phyloP scores from a whole-genome alignment of 2,113 vertebrate genomes.

The Corythaeola cristata region DNA sequence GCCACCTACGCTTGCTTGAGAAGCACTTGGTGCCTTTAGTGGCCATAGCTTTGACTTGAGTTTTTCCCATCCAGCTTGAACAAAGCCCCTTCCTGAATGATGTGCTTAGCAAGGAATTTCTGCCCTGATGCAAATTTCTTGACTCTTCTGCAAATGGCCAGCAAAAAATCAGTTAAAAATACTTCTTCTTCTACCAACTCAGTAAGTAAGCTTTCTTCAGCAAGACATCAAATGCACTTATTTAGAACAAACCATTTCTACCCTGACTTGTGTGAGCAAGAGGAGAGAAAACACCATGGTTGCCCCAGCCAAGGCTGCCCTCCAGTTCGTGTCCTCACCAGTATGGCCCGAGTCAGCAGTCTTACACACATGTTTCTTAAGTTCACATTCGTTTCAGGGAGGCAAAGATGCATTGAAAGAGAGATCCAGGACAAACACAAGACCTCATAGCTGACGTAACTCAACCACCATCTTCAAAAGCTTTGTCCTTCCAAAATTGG shows the following conservation, averaged over 20 bases:
- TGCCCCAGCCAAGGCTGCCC: neutral
- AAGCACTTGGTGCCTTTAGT: neutral
- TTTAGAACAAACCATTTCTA: neutral
- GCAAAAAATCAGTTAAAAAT: neutral
- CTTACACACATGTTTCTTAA: neutral
- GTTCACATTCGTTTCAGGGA: neutral
- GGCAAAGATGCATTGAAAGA: neutral
- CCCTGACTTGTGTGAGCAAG: neutral
- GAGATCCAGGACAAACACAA: neutral
- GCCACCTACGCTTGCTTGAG: neutral
- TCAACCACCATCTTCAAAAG: neutral
- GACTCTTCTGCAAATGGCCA: neutral
- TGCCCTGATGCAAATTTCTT: neutral
- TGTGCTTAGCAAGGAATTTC: neutral
- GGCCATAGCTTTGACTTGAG: neutral
- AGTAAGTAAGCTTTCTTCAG: neutral
- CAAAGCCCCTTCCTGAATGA: neutral
- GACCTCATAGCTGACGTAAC: neutral
- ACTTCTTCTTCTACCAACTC: neutral
- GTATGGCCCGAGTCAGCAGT: rapidly evolving
- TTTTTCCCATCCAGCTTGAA: neutral
- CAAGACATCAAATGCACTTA: neutral
- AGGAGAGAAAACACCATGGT: rapidly evolving
- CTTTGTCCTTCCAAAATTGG: neutral
- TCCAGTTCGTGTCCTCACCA: neutral